These are phyloP conservation scores for Prosopocoilus inquinatus DNA, from an alignment of 2,888 invertebrate species.

Conservation along the genomic window DNA sequence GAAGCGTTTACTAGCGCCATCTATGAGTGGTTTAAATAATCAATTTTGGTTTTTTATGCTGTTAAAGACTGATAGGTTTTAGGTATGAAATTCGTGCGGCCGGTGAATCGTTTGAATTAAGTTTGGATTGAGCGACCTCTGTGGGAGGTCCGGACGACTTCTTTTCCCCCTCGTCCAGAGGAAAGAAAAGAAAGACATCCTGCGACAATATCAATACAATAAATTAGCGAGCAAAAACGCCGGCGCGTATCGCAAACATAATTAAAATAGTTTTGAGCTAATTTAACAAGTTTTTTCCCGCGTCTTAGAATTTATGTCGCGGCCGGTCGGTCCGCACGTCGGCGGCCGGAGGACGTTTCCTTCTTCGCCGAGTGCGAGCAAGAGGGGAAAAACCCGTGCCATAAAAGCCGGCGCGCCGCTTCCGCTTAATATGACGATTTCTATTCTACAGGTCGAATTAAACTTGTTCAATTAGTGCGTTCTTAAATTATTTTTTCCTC, in stretches of 20 bases:
- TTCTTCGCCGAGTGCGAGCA: not conserved
- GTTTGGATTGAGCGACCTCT: too few species aligned
- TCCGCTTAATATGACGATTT: conserved; percentile 33
- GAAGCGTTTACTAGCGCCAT: too few species aligned
- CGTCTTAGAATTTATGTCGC: conserved; percentile 3
- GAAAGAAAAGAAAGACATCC: too few species aligned
- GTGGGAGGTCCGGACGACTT: too few species aligned
- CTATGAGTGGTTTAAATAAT: too few species aligned
- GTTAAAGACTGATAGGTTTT: too few species aligned
- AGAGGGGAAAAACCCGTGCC: conserved; percentile 1
- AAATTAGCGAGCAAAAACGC: conserved; percentile 14
- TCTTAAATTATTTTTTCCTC: conserved; percentile 10
- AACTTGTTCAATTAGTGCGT: conserved; percentile 31
- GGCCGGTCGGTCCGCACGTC: not conserved
- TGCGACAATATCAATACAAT: conserved; percentile 16
- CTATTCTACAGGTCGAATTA: conserved; percentile 33
- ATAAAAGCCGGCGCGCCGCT: conserved; percentile 5
- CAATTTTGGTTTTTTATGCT: too few species aligned
- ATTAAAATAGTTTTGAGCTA: conserved; percentile 14
- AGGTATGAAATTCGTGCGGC: too few species aligned
- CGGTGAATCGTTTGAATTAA: too few species aligned
- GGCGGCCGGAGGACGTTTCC: not conserved
- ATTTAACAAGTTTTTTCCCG: conserved; percentile 2
- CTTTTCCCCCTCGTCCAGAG: too few species aligned
- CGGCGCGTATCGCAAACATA: conserved; percentile 15